phyloP scores from a whole-genome alignment of 2,888 invertebrate species.

The Melinopterus prodromus region DNA sequence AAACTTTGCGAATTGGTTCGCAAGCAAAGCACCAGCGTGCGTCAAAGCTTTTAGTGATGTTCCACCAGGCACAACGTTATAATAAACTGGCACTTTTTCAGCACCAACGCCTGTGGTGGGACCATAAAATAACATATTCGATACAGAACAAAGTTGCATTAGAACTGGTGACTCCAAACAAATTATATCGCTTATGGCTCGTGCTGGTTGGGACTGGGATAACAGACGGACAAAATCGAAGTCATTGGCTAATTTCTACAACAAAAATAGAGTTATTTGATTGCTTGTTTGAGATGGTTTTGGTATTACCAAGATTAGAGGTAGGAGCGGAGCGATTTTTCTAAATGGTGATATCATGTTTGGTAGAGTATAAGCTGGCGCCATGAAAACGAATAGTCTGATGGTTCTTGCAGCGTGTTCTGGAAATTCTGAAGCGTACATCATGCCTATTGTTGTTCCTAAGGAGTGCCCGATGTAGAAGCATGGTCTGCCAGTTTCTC shows the following conservation, averaged over 20 bases:
- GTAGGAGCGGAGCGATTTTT: slow-evolving; percentile 69
- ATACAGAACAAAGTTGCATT: slow-evolving; percentile 53
- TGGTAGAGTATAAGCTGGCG: slow-evolving; percentile 68
- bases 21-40: slow-evolving; percentile 54
- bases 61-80: slow-evolving; percentile 56
- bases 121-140: slow-evolving; percentile 55
- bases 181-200: slow-evolving; percentile 44
- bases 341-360: slow-evolving; percentile 70
- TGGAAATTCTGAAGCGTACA: slow-evolving; percentile 65
- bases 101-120: slow-evolving; percentile 53
- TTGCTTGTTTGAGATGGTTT: neutral
- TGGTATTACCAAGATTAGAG: slow-evolving; percentile 62
- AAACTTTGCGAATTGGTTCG: slow-evolving; percentile 65
- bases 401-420: slow-evolving; percentile 64
- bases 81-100: slow-evolving; percentile 55
- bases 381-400: slow-evolving; percentile 63
- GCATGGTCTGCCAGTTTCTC: slow-evolving; percentile 54
- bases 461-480: slow-evolving; percentile 69
- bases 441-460: slow-evolving; percentile 66
- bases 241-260: slow-evolving; percentile 49
- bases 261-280: slow-evolving; percentile 29
- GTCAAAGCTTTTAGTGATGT: slow-evolving; percentile 55
- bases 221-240: slow-evolving; percentile 47
- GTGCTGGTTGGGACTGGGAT: slow-evolving; percentile 51
- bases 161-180: slow-evolving; percentile 54